A percentile compares a stretch with the other conserved stretches of the same genome.
Conservation (phyloP, 2,797 vertebrate genomes). For the Strix occidentalis region DNA sequence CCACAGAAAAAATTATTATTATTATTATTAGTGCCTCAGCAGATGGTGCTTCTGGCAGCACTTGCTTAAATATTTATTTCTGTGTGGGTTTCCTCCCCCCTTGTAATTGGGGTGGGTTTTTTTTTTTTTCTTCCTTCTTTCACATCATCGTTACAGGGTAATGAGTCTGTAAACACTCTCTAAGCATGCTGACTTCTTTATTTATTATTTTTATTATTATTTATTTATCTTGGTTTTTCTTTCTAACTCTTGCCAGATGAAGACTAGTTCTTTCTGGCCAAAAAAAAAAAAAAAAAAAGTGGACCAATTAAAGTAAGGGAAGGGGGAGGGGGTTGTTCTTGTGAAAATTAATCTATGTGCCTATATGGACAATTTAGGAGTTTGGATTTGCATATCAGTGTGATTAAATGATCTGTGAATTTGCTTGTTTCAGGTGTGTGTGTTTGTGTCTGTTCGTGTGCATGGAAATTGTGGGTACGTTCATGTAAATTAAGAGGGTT, state of each 20-base stretch:
- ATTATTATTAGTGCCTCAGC: slow-evolving; percentile 78
- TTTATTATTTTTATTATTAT: slow-evolving; percentile 74
- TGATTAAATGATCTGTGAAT: neutral
- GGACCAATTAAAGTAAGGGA: neutral
- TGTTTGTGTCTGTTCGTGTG: neutral
- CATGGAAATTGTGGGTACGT: neutral
- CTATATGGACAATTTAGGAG: neutral
- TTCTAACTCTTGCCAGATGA: slow-evolving; percentile 38
- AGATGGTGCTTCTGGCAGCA: slow-evolving; percentile 94
- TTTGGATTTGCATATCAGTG: neutral
- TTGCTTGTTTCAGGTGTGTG: neutral
- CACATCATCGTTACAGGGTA: slow-evolving; percentile 85
- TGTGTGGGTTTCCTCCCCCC: slow-evolving; percentile 77
- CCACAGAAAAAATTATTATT: slow-evolving; percentile 62
- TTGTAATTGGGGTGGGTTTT: slow-evolving; percentile 83
- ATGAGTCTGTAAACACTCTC: slow-evolving; percentile 85
- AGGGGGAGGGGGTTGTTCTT: neutral
- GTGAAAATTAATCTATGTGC: neutral
- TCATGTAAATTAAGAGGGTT: neutral
- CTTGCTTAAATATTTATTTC: slow-evolving; percentile 91
- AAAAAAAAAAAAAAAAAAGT: neutral
- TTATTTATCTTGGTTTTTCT: slow-evolving; percentile 74
- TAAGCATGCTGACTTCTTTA: slow-evolving; percentile 72
- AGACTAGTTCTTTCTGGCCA: neutral
- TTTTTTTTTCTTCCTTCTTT: slow-evolving; percentile 21